Evolutionary conservation across 2,113 vertebrate genomes (phyloP).

Genomic region (Muntiacus reevesi): DNA sequence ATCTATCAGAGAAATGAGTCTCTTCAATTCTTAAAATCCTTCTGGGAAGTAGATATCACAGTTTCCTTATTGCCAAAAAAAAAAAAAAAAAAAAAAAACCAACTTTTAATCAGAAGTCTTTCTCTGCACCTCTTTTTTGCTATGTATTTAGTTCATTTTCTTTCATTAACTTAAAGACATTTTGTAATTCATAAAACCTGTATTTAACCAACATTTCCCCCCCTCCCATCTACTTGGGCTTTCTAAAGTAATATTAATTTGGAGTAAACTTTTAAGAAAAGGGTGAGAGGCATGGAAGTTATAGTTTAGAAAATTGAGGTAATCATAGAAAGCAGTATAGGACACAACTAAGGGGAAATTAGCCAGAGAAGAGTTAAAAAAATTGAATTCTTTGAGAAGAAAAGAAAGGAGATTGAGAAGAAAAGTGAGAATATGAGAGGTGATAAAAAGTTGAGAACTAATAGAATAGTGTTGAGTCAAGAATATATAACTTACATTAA

Average conservation of each 20-base stretch:
- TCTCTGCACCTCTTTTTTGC: neutral
- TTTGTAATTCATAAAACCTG: neutral
- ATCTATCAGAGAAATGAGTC: slow-evolving; percentile 47
- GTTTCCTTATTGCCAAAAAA: neutral
- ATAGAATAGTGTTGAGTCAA: neutral
- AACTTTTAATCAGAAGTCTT: neutral
- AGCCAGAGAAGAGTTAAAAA: neutral
- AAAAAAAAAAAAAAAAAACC: neutral
- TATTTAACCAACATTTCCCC: neutral
- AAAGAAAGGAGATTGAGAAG: accelerated
- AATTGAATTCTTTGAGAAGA: neutral
- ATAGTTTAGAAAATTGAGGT: neutral
- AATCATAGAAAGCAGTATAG: slow-evolving; percentile 4
- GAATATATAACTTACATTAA: neutral
- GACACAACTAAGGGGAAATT: neutral
- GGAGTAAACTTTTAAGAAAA: neutral
- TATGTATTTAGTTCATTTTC: neutral
- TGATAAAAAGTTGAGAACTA: neutral
- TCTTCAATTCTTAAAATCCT: slow-evolving; percentile 49
- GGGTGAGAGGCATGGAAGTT: neutral
- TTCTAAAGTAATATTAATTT: neutral
- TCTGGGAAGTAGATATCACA: neutral
- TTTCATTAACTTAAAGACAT: neutral
- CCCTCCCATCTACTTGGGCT: neutral
- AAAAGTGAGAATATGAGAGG: neutral